These are phyloP conservation scores for Andrena minutula DNA, from an alignment of 2,888 invertebrate species.

Conservation along the genomic window DNA sequence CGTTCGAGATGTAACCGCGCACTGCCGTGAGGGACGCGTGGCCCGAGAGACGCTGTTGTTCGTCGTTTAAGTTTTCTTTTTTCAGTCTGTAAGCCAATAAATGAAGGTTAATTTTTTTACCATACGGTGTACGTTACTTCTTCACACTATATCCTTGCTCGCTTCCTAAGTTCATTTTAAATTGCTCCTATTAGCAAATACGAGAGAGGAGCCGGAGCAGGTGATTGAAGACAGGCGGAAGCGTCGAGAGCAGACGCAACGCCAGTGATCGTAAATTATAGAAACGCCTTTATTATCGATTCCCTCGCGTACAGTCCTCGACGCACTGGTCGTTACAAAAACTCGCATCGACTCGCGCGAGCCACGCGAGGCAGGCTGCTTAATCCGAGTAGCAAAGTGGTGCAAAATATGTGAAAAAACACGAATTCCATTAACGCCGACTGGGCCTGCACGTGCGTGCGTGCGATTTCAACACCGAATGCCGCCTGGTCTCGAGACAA, in stretches of 20 bases:
- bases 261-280: slow-evolving; percentile 43
- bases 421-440: slow-evolving; percentile 21
- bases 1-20: slow-evolving; percentile 12
- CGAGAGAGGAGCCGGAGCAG: too few species aligned
- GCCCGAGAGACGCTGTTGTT: slow-evolving; percentile 58
- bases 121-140: slow-evolving; percentile 27
- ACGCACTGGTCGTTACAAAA: slow-evolving; percentile 56
- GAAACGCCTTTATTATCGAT: slow-evolving; percentile 67
- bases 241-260: not conserved
- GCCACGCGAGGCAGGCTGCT: slow-evolving; percentile 13
- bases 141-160: not conserved
- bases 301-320: slow-evolving; percentile 53
- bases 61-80: slow-evolving; percentile 77
- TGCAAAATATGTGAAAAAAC: slow-evolving; percentile 46
- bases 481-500: not conserved
- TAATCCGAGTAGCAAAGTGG: slow-evolving; percentile 28
- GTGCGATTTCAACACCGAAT: slow-evolving; percentile 18
- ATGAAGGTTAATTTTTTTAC: slow-evolving; percentile 81
- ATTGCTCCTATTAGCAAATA: not conserved
- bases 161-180: not conserved
- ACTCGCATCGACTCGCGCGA: slow-evolving; percentile 23
- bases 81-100: slow-evolving; percentile 81
- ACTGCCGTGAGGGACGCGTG: slow-evolving; percentile 62
- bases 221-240: too few species aligned
- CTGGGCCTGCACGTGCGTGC: slow-evolving; percentile 23